Evolutionary conservation across 2,888 invertebrate genomes (phyloP).

Genomic region (Dasypolia templi): DNA sequence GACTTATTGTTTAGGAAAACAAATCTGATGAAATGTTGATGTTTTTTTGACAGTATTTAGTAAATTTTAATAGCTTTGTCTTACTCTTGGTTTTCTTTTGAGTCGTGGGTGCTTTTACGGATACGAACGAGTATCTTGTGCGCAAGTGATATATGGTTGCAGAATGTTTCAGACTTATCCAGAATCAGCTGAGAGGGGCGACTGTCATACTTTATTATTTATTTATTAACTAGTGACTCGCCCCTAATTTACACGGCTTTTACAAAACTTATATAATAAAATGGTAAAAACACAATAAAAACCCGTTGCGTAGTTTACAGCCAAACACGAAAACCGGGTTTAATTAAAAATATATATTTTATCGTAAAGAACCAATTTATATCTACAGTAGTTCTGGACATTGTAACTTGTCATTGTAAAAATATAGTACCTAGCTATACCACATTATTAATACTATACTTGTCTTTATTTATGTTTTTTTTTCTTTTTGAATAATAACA

Average conservation of each 20-base stretch:
- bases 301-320: too few species aligned
- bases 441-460: too few species aligned
- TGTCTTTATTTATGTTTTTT: too few species aligned
- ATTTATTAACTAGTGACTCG: too few species aligned
- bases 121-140: neutral
- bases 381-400: neutral
- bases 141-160: neutral
- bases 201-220: too few species aligned
- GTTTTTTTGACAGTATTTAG: neutral
- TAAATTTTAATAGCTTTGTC: neutral
- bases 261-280: too few species aligned
- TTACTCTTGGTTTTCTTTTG: neutral
- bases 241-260: too few species aligned
- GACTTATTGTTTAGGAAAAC: neutral
- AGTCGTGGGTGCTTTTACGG: neutral
- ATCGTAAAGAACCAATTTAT: neutral
- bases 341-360: neutral
- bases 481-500: too few species aligned
- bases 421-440: too few species aligned
- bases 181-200: neutral
- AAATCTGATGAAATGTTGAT: neutral
- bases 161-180: neutral
- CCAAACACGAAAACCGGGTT: too few species aligned
- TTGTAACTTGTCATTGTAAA: neutral
- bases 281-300: too few species aligned